Evolutionary conservation across 2,797 vertebrate genomes (phyloP), one percentile per base, ranked within the genome.

Genomic region (Acridotheres tristis): DNA sequence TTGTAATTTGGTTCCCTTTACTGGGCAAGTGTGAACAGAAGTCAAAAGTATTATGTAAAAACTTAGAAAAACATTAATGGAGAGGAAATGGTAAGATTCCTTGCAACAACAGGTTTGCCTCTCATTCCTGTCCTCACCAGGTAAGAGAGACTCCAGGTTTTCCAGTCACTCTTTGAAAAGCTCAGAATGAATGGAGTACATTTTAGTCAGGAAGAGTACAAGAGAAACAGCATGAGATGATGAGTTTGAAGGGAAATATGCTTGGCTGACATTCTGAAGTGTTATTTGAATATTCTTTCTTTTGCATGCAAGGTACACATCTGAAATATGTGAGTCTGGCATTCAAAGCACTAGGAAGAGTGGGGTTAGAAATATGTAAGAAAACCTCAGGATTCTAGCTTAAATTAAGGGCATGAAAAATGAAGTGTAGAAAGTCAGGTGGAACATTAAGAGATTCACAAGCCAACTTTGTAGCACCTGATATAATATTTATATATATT

Each of bases 231-330:
- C 32, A 43, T 66, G 69, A 93, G 58, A 25, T 45, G 61, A 72
- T 89, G 88, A 59, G 20, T 79, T 90, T 85, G 58, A 78, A 92
- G 88, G 69, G 47, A 89, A 95, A 88, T 85, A 51, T n/a, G 47
- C 51, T 93, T 94, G 79, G 81, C 90, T 96, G 87, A 80, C 61
- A 85, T 96, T 94, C 51, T 75, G 82, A 92, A 88, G 66, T 89
- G 76, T 62, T 89, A 75, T 85, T 77, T 93, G 85, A 93, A 92
- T 89, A 81, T 63, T 61, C 32, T 87, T 75, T 55, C 51, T 89
- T 85, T 68, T 91, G 29, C 43, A 48, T 84, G 47, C 73, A 80
- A 63, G 38, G 38, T 90, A 55, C 45, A 26, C 48, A 65, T 75
- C 50, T 82, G 40, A 93, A 90, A 83, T 92, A 72, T 42, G 62